A percentile compares a stretch with the other conserved stretches of the same genome.
These are phyloP conservation scores for Leucoraja erinaceus DNA, from an alignment of 2,113 vertebrate genomes.

Conservation along the genomic window DNA sequence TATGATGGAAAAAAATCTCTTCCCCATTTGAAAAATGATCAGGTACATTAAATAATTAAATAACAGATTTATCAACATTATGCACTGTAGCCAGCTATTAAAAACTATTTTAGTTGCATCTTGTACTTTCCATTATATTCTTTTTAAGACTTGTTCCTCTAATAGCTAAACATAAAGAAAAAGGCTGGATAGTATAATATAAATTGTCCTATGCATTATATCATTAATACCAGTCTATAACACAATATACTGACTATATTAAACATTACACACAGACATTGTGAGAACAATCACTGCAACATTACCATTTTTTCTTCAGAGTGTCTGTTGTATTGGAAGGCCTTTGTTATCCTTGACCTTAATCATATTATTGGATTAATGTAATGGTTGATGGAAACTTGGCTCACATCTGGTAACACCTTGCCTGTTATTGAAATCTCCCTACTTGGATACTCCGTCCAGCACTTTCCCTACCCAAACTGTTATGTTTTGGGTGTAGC, in stretches of 20 bases:
- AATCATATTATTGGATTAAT: background rate
- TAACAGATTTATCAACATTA: background rate
- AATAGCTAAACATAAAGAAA: background rate
- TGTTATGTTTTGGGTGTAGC: background rate
- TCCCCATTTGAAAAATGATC: background rate
- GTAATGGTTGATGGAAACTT: background rate
- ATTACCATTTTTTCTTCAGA: background rate
- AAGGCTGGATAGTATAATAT: background rate
- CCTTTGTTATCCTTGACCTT: background rate
- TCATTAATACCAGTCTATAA: background rate
- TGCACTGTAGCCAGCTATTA: background rate
- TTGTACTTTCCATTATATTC: background rate
- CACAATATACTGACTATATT: background rate
- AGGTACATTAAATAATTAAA: background rate
- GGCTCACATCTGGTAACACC: background rate
- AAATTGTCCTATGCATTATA: background rate
- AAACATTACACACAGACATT: background rate
- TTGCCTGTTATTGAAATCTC: background rate
- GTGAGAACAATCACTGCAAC: background rate
- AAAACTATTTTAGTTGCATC: background rate
- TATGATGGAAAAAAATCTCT: no score
- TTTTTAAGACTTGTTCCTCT: background rate
- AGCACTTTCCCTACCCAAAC: background rate
- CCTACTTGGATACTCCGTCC: background rate
- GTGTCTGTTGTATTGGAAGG: background rate